These are phyloP conservation scores for Fistularia commersonii DNA, from an alignment of 2,797 vertebrate species.

Conservation along the genomic window DNA sequence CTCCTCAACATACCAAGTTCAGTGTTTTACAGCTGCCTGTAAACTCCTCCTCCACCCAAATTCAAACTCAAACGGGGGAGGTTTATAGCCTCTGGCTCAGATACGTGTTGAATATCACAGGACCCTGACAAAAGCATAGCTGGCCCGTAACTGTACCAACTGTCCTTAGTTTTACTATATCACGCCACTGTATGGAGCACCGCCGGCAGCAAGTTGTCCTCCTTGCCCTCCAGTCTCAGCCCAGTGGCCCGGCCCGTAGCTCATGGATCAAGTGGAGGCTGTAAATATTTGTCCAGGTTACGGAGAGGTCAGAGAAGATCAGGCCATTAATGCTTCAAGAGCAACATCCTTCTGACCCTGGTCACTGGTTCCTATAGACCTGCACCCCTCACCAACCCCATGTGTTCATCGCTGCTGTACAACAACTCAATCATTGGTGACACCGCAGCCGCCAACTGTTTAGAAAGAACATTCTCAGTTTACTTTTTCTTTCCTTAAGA, in stretches of 20 bases:
- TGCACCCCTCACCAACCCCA: constrained; percentile 31
- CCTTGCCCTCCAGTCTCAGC: too few species aligned
- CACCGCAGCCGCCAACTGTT: too few species aligned
- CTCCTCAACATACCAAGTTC: constrained; percentile 68
- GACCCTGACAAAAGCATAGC: constrained; percentile 41
- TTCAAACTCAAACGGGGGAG: constrained; percentile 70
- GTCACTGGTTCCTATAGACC: constrained; percentile 56
- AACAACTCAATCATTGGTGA: constrained; percentile 20
- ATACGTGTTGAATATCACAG: constrained; percentile 68
- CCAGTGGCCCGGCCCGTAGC: constrained; percentile 37
- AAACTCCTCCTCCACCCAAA: constrained; percentile 65
- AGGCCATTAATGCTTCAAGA: constrained; percentile 68
- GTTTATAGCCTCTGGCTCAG: constrained; percentile 49
- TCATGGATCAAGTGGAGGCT: constrained; percentile 74
- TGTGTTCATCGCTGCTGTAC: constrained; percentile 22
- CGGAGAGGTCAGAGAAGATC: constrained; percentile 60
- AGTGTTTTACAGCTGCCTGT: constrained; percentile 69
- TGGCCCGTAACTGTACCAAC: constrained; percentile 32
- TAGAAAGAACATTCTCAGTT: too few species aligned
- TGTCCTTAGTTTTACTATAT: too few species aligned
- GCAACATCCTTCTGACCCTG: constrained; percentile 62
- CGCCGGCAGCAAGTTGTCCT: constrained; percentile 52
- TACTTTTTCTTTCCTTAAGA: neutral
- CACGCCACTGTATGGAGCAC: too few species aligned
- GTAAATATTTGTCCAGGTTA: constrained; percentile 73